These are phyloP conservation scores for Nothura maculosa DNA, from an alignment of 2,797 vertebrate species.

Conservation along the genomic window DNA sequence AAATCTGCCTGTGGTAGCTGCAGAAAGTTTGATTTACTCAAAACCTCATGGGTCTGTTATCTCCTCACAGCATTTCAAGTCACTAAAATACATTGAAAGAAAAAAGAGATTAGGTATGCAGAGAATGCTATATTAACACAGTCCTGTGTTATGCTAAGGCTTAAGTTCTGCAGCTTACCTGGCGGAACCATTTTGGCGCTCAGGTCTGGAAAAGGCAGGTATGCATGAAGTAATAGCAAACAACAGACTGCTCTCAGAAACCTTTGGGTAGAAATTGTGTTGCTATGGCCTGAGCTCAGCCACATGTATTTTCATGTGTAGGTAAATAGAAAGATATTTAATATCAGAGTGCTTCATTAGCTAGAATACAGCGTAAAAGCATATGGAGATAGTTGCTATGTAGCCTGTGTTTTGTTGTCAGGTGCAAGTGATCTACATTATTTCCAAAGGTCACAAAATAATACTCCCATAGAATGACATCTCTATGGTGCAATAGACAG, in stretches of 20 bases:
- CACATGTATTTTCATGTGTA: background rate
- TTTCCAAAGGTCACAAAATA: background rate
- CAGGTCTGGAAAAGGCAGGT: background rate
- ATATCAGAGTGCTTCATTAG: background rate
- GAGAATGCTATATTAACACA: background rate
- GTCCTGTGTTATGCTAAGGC: background rate
- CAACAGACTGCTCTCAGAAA: background rate
- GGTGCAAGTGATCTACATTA: background rate
- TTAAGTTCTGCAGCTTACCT: background rate
- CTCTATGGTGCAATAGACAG: background rate
- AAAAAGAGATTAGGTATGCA: background rate
- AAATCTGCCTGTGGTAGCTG: background rate
- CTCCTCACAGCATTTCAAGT: too few species aligned
- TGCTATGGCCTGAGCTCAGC: background rate
- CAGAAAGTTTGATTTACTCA: background rate
- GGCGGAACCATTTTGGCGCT: background rate
- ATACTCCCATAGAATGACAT: background rate
- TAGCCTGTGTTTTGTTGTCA: background rate
- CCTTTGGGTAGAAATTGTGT: background rate
- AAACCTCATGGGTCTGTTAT: background rate
- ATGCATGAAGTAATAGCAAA: background rate
- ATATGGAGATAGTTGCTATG: rapidly evolving
- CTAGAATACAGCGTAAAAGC: background rate
- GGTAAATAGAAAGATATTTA: background rate
- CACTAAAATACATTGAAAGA: background rate